Conservation (phyloP, 2,888 invertebrate species). For the Coleophora flavipennella region DNA sequence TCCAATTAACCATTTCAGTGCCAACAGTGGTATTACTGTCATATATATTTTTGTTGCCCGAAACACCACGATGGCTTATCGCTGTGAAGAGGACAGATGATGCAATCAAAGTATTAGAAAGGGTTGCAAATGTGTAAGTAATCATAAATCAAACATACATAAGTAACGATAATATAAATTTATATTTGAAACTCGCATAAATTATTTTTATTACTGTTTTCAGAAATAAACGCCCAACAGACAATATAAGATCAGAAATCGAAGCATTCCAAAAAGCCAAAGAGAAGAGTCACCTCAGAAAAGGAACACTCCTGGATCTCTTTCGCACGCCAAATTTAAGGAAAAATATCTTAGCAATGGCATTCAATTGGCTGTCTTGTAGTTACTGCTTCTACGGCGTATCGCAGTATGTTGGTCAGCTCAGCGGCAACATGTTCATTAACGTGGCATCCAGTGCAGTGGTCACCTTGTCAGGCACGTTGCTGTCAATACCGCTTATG, state of each 20-base stretch:
- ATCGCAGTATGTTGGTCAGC: constrained; percentile 84
- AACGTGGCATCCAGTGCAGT: constrained; percentile 85
- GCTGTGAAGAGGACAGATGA: constrained; percentile 78
- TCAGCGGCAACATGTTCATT: constrained; percentile 84
- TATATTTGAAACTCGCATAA: neutral
- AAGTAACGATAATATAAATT: neutral
- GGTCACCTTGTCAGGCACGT: constrained; percentile 73
- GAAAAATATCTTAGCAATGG: constrained; percentile 79
- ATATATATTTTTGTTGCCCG: constrained; percentile 80
- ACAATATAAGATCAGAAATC: constrained; percentile 51
- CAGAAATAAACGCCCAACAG: constrained; percentile 65
- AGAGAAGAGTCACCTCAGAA: constrained; percentile 40
- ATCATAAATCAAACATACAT: neutral
- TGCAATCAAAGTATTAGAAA: constrained; percentile 75
- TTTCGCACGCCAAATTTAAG: constrained; percentile 81
- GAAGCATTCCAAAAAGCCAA: constrained; percentile 41
- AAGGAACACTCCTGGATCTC: constrained; percentile 76
- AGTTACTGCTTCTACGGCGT: constrained; percentile 86
- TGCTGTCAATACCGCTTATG: constrained; percentile 75
- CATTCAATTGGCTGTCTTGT: constrained; percentile 85
- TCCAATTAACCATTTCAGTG: constrained; percentile 77
- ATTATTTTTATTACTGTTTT: constrained; percentile 13
- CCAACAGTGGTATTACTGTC: constrained; percentile 72
- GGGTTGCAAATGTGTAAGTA: constrained; percentile 72
- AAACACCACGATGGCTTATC: constrained; percentile 86